Evolutionary conservation across 2,113 vertebrate species (phyloP), one percentile per base, ranked within the genome.

Genomic region (Sigmodon hispidus): DNA sequence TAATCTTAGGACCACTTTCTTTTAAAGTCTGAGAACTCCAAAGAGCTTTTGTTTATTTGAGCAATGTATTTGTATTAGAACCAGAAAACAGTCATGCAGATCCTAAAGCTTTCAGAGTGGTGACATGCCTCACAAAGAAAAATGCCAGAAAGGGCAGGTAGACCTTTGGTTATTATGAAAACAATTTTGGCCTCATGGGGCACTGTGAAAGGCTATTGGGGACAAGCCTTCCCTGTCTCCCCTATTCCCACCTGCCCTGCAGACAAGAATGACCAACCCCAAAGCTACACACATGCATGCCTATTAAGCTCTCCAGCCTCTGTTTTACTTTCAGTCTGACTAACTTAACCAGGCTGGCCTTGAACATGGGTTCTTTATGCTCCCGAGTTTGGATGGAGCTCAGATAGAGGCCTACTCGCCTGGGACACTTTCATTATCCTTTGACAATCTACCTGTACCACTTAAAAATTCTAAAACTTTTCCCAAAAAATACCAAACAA

Each of bases 11-110:
- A 77, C 21, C 0, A 65, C 87, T 67, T 83, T 75, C 65, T 22
- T 88, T 90, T 86, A 43, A 96, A 91, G 89, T 52, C 87, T 89
- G 75, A 92, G 43, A 85, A 81, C 36, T 36, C 50, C 45, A 67
- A 70, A 79, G 24, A 89, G 15, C 29, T 79, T 87, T 88, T 81
- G 13, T 90, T 89, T 48, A 45, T 31, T 5, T 52, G 69, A 8
- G n/a, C 63, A 63, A 19, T 91, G 31, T 43, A 52, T 48, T 72
- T 83, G 19, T 79, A 36, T 69, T 92, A 83, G 55, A 89, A 86
- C 24, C 40, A 93, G 57, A 70, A 61, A 52, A 59, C 52, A 59
- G 21, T 24, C 19, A 34, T 7, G 3, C 13, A 69, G 48, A 48
- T 67, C 65, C 50, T 6, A 8, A 85, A 67, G 26, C 69, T 55